Evolutionary conservation across 1,140 invertebrate genomes (phyloP).

Genomic region (Teleopsis dalmanni): DNA sequence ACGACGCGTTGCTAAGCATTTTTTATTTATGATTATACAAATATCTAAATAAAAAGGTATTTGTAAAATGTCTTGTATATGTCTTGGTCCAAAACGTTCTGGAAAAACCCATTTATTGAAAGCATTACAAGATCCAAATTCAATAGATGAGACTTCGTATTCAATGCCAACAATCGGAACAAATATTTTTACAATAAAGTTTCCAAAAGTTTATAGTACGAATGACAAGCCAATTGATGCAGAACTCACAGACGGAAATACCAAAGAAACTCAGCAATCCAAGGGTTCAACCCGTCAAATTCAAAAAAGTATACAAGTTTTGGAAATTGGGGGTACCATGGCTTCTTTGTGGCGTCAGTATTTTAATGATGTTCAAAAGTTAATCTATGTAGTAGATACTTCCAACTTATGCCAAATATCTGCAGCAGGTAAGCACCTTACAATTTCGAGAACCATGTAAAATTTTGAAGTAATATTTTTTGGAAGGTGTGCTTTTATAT

Average conservation of each 20-base stretch:
- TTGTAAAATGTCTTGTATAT: conserved; percentile 52
- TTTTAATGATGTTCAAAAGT: conserved; percentile 56
- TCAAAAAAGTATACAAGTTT: conserved; percentile 35
- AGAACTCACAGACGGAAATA: not conserved
- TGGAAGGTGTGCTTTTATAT: conserved; percentile 55
- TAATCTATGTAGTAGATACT: conserved; percentile 69
- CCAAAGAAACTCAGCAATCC: not conserved
- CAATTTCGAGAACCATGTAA: not conserved
- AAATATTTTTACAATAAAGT: conserved; percentile 59
- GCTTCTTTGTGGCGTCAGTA: conserved; percentile 70
- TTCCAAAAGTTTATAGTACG: too few relatives aligned
- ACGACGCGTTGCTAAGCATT: too few relatives aligned
- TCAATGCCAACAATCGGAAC: conserved; percentile 71
- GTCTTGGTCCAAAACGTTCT: conserved; percentile 65
- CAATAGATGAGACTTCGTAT: conserved; percentile 62
- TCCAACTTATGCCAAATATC: conserved; percentile 76
- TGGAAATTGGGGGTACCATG: conserved; percentile 71
- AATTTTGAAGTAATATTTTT: not conserved
- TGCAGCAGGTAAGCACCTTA: conserved; percentile 51
- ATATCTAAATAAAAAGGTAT: too few relatives aligned
- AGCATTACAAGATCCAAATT: conserved; percentile 57
- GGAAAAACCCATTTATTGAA: conserved; percentile 75
- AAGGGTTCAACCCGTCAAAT: not conserved
- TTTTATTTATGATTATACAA: too few relatives aligned
- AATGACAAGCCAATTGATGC: conserved; percentile 40